Conservation (phyloP, 1,140 invertebrate species). For the Paraescarpia echinospica region DNA sequence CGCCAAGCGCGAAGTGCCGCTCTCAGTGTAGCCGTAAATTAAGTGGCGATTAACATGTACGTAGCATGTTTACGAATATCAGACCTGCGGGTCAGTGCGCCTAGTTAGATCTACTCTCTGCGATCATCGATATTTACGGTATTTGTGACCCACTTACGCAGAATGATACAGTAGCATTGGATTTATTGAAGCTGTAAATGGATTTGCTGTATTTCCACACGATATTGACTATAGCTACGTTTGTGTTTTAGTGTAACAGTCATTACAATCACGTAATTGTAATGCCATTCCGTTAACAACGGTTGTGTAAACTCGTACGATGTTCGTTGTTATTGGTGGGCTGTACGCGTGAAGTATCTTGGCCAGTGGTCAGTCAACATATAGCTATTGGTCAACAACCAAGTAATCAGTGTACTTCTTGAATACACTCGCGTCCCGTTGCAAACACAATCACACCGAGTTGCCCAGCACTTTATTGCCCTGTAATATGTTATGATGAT, state of each 20-base stretch:
- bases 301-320: neutral
- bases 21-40: neutral
- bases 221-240: neutral
- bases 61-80: neutral
- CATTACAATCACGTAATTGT: neutral
- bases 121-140: neutral
- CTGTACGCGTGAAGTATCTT: too few relatives aligned
- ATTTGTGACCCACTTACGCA: neutral
- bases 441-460: neutral
- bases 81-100: neutral
- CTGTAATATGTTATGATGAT: neutral
- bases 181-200: neutral
- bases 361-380: too few relatives aligned
- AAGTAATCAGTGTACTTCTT: neutral
- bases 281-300: neutral
- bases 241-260: neutral
- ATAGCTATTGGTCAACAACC: neutral
- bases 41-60: neutral
- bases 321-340: neutral
- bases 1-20: neutral
- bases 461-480: neutral
- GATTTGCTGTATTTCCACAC: neutral
- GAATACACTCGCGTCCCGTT: neutral
- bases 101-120: neutral
- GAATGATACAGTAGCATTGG: neutral